phyloP scores from a whole-genome alignment of 2,888 invertebrate genomes.

The Erebia palarica region DNA sequence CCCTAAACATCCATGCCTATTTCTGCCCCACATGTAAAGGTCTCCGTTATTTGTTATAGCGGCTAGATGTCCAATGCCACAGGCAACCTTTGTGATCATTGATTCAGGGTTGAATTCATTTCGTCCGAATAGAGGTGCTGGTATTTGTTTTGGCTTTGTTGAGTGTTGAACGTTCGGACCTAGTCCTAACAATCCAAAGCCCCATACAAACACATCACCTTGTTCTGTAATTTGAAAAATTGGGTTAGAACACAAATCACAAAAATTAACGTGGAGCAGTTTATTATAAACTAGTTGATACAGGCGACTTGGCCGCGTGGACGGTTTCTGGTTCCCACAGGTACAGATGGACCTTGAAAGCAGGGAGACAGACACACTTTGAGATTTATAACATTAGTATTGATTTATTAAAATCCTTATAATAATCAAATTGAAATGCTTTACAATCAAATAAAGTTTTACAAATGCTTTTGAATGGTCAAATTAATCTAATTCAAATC shows the following conservation, averaged over 20 bases:
- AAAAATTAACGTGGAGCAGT: not conserved
- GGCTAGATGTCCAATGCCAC: conserved; percentile 88
- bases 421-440: too few relatives aligned
- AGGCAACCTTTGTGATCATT: conserved; percentile 84
- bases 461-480: too few relatives aligned
- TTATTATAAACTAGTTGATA: too few relatives aligned
- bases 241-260: not conserved
- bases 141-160: conserved; percentile 86
- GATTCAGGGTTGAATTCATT: conserved; percentile 90
- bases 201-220: conserved; percentile 96
- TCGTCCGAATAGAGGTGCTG: conserved; percentile 91
- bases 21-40: conserved; percentile 96
- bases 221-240: conserved; percentile 80
- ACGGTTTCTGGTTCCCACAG: too few relatives aligned
- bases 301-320: too few relatives aligned
- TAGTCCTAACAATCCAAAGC: conserved; percentile 94
- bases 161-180: conserved; percentile 90
- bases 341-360: too few relatives aligned
- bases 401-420: too few relatives aligned
- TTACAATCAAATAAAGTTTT: too few relatives aligned
- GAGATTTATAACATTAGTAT: too few relatives aligned
- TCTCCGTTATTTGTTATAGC: conserved; percentile 93
- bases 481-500: too few relatives aligned
- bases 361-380: too few relatives aligned
- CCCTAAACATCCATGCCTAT: conserved; percentile 92